phyloP scores from a whole-genome alignment of 2,113 vertebrate species.

The Zeus faber region DNA sequence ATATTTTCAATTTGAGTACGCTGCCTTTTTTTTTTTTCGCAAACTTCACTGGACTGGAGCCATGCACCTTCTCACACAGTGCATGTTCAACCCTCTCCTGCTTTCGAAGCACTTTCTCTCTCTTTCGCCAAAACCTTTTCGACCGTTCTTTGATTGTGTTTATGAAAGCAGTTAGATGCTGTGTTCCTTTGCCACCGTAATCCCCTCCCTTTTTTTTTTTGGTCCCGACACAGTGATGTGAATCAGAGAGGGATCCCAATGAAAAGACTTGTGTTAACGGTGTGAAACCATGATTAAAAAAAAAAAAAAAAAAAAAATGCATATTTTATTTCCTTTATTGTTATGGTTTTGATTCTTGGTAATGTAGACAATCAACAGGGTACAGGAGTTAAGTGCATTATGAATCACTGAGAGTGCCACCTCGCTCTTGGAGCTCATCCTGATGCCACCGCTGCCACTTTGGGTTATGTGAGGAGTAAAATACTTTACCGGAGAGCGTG shows the following conservation, averaged over 20 bases:
- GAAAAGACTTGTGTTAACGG: slow-evolving; percentile 69
- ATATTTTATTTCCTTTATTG: slow-evolving; percentile 70
- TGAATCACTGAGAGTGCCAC: slow-evolving; percentile 67
- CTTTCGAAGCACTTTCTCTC: too few relatives aligned
- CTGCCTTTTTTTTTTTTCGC: too few relatives aligned
- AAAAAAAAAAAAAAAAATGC: slow-evolving; percentile 76
- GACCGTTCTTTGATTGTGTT: slow-evolving; percentile 51
- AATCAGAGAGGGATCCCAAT: slow-evolving; percentile 45
- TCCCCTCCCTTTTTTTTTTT: slow-evolving; percentile 46
- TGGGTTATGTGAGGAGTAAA: slow-evolving; percentile 76
- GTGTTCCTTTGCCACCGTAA: too few relatives aligned
- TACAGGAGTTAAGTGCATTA: slow-evolving; percentile 78
- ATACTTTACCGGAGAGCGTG: slow-evolving; percentile 72
- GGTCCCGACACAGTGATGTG: slow-evolving; percentile 43
- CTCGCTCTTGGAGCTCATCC: slow-evolving; percentile 71
- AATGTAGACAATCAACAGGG: slow-evolving; percentile 74
- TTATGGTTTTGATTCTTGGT: slow-evolving; percentile 62
- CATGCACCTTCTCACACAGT: too few relatives aligned
- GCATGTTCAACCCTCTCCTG: too few relatives aligned
- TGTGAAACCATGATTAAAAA: slow-evolving; percentile 70
- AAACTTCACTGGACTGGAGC: too few relatives aligned
- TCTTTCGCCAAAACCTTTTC: too few relatives aligned
- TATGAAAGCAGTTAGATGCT: slow-evolving; percentile 48
- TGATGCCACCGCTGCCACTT: slow-evolving; percentile 77
- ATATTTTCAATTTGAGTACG: too few relatives aligned